These are phyloP conservation scores for Pangasius krempfi DNA, from an alignment of 2,797 vertebrate species.

Conservation along the genomic window DNA sequence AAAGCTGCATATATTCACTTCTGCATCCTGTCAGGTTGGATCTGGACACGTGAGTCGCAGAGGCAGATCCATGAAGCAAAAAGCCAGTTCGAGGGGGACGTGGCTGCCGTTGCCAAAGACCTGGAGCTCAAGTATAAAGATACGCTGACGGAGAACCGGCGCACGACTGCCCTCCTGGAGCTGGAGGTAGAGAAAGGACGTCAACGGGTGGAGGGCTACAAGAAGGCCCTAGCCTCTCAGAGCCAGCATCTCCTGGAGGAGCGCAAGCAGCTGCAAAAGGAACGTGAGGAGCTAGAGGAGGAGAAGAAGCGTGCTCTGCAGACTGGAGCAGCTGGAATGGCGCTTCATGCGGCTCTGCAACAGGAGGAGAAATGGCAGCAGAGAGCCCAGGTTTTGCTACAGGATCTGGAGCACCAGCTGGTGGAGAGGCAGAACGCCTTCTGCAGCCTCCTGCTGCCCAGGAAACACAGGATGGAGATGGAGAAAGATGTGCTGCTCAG, in stretches of 20 bases:
- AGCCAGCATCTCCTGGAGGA: constrained; percentile 87
- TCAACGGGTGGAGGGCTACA: constrained; percentile 86
- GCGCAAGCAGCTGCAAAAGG: constrained; percentile 82
- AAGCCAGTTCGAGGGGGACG: constrained; percentile 75
- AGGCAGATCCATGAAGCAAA: constrained; percentile 86
- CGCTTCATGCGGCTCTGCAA: constrained; percentile 77
- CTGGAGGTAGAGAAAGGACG: constrained; percentile 91
- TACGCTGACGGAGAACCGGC: constrained; percentile 82
- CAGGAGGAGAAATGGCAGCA: constrained; percentile 81
- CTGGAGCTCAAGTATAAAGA: constrained; percentile 86
- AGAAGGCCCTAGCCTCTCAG: constrained; percentile 86
- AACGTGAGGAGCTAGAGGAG: constrained; percentile 77
- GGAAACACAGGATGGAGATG: constrained; percentile 81
- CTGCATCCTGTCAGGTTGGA: constrained; percentile 83
- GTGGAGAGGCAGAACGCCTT: constrained; percentile 88
- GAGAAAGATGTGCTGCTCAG: constrained; percentile 87
- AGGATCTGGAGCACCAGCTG: constrained; percentile 84
- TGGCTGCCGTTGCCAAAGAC: constrained; percentile 75
- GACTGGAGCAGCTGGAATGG: constrained; percentile 72
- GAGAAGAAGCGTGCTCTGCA: constrained; percentile 77
- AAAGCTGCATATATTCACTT: neutral
- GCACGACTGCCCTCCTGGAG: constrained; percentile 81
- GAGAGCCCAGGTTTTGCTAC: constrained; percentile 75
- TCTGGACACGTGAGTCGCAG: constrained; percentile 93
- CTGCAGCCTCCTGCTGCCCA: constrained; percentile 83